phyloP scores from a whole-genome alignment of 1,140 invertebrate species.

The Apocrypta bakeri region DNA sequence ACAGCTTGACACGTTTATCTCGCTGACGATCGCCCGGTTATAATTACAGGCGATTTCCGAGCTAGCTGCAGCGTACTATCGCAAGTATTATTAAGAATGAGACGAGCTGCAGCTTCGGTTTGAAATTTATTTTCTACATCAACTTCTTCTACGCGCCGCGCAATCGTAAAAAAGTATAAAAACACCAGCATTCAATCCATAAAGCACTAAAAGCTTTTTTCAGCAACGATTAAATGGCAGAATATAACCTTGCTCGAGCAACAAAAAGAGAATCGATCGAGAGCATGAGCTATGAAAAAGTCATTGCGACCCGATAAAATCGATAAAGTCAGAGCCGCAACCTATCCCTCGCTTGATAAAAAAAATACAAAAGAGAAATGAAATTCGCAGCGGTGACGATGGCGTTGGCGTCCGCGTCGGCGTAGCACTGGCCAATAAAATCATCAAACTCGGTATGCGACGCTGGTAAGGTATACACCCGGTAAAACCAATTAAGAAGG shows the following conservation, averaged over 20 bases:
- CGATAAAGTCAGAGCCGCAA: neutral
- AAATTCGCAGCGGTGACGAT: neutral
- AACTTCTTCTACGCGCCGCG: too few relatives aligned
- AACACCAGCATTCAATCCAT: neutral
- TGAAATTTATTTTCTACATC: too few relatives aligned
- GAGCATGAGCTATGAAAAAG: slow-evolving; percentile 13
- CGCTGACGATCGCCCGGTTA: slow-evolving; percentile 57
- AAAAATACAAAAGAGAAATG: slow-evolving; percentile 32
- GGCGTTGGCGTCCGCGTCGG: too few relatives aligned
- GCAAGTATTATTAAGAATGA: too few relatives aligned
- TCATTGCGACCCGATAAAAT: slow-evolving; percentile 35
- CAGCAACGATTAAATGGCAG: neutral
- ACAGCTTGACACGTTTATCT: slow-evolving; percentile 52
- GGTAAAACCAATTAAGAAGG: slow-evolving; percentile 45
- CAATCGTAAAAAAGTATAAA: neutral
- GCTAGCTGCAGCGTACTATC: slow-evolving; percentile 36
- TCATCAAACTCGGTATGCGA: slow-evolving; percentile 40
- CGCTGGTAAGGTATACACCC: neutral
- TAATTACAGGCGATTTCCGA: slow-evolving; percentile 61
- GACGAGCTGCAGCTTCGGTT: too few relatives aligned
- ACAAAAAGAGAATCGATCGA: neutral
- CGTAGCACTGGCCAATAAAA: slow-evolving; percentile 47
- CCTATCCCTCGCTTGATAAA: neutral
- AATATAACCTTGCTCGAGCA: neutral
- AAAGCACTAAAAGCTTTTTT: neutral